A percentile compares a stretch with the other conserved stretches of the same genome.
These are phyloP conservation scores for Gambelia wislizenii DNA, from an alignment of 2,797 vertebrate genomes.

Conservation along the genomic window DNA sequence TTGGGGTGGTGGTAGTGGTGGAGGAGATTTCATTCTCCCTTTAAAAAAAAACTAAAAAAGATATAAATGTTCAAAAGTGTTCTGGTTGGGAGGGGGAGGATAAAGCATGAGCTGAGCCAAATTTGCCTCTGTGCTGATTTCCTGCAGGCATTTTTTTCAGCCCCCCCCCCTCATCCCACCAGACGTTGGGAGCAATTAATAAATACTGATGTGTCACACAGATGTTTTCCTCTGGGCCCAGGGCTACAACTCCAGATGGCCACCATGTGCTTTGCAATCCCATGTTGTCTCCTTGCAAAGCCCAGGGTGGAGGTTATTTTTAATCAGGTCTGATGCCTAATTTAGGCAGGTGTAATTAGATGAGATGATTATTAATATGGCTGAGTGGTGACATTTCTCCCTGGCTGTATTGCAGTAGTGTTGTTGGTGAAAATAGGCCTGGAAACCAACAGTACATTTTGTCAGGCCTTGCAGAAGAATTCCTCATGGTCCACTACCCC, in stretches of 20 bases:
- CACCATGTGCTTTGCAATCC: constrained; percentile 48
- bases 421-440: constrained; percentile 33
- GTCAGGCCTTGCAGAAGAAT: constrained; percentile 29
- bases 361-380: constrained; percentile 39
- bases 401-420: constrained; percentile 30
- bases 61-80: background rate
- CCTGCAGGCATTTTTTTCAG: constrained; percentile 51
- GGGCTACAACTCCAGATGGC: constrained; percentile 52
- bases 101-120: background rate
- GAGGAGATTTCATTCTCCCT: background rate
- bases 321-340: constrained; percentile 62
- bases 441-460: background rate
- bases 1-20: no score
- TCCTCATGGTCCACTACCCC: background rate
- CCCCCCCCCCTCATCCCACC: background rate
- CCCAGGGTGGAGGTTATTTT: constrained; percentile 38
- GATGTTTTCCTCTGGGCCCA: constrained; percentile 47
- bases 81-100: background rate
- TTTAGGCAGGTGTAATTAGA: constrained; percentile 60
- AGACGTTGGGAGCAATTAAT: constrained; percentile 49
- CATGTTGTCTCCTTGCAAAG: constrained; percentile 37
- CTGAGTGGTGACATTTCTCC: constrained; percentile 47
- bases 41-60: background rate
- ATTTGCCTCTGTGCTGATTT: constrained; percentile 35
- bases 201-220: constrained; percentile 38